These are phyloP conservation scores for Pangasius sanitwongsei DNA, from an alignment of 2,797 vertebrate species.

Conservation along the genomic window DNA sequence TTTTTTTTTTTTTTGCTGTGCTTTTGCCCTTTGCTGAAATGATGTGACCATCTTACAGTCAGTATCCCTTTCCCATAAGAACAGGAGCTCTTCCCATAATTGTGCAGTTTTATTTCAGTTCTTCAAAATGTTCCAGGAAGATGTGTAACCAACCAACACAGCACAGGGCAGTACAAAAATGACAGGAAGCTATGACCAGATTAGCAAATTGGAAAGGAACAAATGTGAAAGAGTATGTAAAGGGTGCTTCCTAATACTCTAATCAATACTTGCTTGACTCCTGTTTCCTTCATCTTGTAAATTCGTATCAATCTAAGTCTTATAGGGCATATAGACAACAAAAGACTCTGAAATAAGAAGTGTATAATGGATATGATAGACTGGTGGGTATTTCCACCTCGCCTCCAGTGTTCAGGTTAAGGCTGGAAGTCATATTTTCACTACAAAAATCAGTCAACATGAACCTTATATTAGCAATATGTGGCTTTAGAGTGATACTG, in stretches of 20 bases:
- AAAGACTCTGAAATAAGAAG: background rate
- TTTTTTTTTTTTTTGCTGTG: background rate
- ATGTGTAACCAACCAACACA: background rate
- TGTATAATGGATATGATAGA: background rate
- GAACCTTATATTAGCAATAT: background rate
- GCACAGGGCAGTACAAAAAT: background rate
- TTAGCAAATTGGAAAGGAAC: background rate
- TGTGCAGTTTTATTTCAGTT: conserved; percentile 1
- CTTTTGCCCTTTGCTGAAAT: background rate
- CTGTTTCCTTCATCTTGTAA: background rate
- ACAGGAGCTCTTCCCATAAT: conserved; percentile 7
- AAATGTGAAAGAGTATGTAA: background rate
- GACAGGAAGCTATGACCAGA: background rate
- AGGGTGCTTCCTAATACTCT: background rate
- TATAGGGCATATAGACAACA: background rate
- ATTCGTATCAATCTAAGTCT: background rate
- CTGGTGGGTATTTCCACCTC: background rate
- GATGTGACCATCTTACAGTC: background rate
- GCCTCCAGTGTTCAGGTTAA: background rate
- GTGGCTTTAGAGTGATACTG: too few species aligned
- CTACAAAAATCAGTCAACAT: background rate
- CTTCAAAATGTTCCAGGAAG: background rate
- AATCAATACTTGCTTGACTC: background rate
- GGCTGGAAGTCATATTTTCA: background rate
- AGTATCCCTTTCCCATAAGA: background rate